These are phyloP conservation scores for Aphelenchoides fujianensis DNA, from an alignment of 1,140 invertebrate species.

Conservation along the genomic window DNA sequence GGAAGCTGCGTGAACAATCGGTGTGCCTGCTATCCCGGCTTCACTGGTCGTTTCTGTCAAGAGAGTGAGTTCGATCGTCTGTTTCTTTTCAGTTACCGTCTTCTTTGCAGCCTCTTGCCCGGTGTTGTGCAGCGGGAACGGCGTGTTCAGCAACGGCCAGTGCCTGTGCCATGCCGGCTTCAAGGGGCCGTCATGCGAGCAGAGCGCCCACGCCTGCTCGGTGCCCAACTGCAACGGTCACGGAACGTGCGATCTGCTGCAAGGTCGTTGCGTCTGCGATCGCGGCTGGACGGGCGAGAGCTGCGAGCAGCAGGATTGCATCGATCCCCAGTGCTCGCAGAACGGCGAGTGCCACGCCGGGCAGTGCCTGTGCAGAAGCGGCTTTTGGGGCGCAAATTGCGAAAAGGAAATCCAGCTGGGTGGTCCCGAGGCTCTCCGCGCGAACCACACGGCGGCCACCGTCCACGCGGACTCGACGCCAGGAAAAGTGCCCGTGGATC, in stretches of 20 bases:
- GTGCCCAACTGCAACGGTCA: slow-evolving; percentile 75
- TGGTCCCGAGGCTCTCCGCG: not conserved
- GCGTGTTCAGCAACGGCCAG: slow-evolving; percentile 87
- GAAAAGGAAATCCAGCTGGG: slow-evolving; percentile 17
- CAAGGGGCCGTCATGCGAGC: slow-evolving; percentile 86
- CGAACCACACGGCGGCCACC: not conserved
- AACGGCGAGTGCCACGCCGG: slow-evolving; percentile 43
- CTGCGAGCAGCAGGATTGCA: slow-evolving; percentile 72
- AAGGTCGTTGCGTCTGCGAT: slow-evolving; percentile 93
- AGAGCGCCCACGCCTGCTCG: slow-evolving; percentile 65
- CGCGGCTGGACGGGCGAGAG: slow-evolving; percentile 95
- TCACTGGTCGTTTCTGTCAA: slow-evolving; percentile 90
- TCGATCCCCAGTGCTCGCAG: slow-evolving; percentile 42
- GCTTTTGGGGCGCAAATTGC: slow-evolving; percentile 28
- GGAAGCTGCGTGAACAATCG: slow-evolving; percentile 89
- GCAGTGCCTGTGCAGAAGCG: slow-evolving; percentile 41
- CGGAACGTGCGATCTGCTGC: slow-evolving; percentile 80
- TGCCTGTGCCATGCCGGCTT: slow-evolving; percentile 96
- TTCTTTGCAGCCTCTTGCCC: slow-evolving; percentile 79
- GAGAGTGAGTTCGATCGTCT: slow-evolving; percentile 74
- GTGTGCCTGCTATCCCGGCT: slow-evolving; percentile 94
- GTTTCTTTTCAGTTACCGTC: no score
- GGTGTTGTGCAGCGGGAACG: slow-evolving; percentile 89
- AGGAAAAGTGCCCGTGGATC: not conserved
- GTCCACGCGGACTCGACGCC: no score